Conservation (phyloP, 2,113 vertebrate species). For the Pteropus alecto region DNA sequence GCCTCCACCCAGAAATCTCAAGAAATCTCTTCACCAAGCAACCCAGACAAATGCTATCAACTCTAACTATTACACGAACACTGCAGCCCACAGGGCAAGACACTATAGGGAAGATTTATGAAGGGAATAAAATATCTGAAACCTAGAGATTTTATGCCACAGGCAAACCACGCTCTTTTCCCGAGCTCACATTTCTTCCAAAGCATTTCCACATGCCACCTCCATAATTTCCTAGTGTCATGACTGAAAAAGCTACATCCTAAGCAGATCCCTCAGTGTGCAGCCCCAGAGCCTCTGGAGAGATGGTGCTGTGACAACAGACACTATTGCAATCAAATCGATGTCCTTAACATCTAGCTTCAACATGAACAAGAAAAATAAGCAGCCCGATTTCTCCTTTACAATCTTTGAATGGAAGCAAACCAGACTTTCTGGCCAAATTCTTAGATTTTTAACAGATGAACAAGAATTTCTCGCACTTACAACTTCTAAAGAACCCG, state of each 20-base stretch:
- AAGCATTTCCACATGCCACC: fast-evolving
- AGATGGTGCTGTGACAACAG: fast-evolving
- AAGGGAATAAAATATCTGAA: neutral
- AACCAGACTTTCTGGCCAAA: neutral
- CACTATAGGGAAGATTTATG: neutral
- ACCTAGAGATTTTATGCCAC: neutral
- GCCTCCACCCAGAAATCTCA: neutral
- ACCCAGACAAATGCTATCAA: neutral
- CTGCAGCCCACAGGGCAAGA: neutral
- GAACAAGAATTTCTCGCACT: neutral
- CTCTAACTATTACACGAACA: neutral
- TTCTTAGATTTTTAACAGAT: neutral
- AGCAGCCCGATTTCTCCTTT: neutral
- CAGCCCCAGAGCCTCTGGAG: neutral
- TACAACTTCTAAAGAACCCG: neutral
- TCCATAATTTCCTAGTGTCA: neutral
- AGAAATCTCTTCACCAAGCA: neutral
- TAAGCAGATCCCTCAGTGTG: neutral
- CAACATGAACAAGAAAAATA: neutral
- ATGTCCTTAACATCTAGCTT: neutral
- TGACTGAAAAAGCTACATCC: neutral
- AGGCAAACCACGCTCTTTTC: neutral
- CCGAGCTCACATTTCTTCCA: neutral
- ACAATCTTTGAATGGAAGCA: neutral
- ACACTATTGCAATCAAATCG: neutral